phyloP scores from a whole-genome alignment of 2,797 vertebrate species.

The Anableps anableps region DNA sequence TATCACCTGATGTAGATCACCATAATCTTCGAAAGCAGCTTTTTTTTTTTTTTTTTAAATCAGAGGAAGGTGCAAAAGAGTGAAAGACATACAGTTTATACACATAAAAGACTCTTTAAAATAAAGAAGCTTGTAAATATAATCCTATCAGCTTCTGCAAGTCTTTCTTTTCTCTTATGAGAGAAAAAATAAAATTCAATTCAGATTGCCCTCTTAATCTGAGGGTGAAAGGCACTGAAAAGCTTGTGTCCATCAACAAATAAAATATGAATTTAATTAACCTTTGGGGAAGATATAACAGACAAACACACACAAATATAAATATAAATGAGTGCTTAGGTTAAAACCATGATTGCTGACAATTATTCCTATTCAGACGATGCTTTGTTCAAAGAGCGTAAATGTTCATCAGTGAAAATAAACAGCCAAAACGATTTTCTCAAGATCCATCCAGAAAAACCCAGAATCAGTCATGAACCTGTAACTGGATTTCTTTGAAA shows the following conservation, averaged over 20 bases:
- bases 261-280: constrained; percentile 41
- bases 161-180: constrained; percentile 25
- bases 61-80: constrained; percentile 17
- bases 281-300: constrained; percentile 14
- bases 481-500: background rate
- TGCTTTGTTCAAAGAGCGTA: background rate
- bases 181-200: constrained; percentile 31
- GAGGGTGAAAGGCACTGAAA: constrained; percentile 7
- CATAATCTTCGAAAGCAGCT: constrained; percentile 9
- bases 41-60: constrained; percentile 9
- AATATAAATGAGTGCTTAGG: background rate
- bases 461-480: background rate
- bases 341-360: background rate
- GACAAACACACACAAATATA: background rate
- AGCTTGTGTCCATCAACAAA: background rate
- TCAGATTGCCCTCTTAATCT: constrained; percentile 38
- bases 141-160: constrained; percentile 33
- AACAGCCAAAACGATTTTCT: background rate
- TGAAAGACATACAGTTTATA: constrained; percentile 18
- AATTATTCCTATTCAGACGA: background rate
- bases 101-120: constrained; percentile 44
- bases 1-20: constrained; percentile 9
- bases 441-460: background rate
- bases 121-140: constrained; percentile 23
- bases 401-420: background rate